Conservation (phyloP, 1,140 invertebrate species). For the Lineus longissimus region DNA sequence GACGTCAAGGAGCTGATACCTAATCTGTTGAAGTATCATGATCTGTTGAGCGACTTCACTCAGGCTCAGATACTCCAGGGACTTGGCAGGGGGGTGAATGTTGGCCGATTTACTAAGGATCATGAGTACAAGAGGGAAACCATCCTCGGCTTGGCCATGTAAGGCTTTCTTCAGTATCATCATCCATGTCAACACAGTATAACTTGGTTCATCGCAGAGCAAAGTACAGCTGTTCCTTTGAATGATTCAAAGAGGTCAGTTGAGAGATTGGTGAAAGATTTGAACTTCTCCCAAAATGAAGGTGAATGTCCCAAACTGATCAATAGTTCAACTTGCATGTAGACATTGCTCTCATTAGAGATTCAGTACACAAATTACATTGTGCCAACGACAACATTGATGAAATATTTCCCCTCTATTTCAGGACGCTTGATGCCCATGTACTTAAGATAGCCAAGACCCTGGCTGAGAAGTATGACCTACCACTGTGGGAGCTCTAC, state of each 20-base stretch:
- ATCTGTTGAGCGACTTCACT: slow-evolving; percentile 50
- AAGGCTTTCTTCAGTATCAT: no score
- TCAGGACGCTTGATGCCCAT: slow-evolving; percentile 48
- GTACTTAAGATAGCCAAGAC: slow-evolving; percentile 45
- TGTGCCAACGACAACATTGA: no score
- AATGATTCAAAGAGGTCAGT: no score
- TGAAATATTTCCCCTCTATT: no score
- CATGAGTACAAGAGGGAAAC: slow-evolving; percentile 56
- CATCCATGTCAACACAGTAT: no score
- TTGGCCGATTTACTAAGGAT: slow-evolving; percentile 54
- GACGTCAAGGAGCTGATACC: slow-evolving; percentile 26
- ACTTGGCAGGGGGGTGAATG: slow-evolving; percentile 55
- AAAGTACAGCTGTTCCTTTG: no score
- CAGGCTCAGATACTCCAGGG: slow-evolving; percentile 51
- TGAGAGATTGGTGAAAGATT: no score
- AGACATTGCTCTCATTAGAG: no score
- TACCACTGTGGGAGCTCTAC: slow-evolving; percentile 51
- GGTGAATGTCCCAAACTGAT: background rate
- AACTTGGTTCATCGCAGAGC: no score
- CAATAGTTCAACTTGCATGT: background rate
- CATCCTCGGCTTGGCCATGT: slow-evolving; percentile 58
- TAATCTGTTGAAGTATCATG: slow-evolving; percentile 39
- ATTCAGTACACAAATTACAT: no score
- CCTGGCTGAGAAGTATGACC: slow-evolving; percentile 47
- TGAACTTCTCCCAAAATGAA: no score